Conservation (phyloP, 1,140 invertebrate species). For the Heliconius nattereri region DNA sequence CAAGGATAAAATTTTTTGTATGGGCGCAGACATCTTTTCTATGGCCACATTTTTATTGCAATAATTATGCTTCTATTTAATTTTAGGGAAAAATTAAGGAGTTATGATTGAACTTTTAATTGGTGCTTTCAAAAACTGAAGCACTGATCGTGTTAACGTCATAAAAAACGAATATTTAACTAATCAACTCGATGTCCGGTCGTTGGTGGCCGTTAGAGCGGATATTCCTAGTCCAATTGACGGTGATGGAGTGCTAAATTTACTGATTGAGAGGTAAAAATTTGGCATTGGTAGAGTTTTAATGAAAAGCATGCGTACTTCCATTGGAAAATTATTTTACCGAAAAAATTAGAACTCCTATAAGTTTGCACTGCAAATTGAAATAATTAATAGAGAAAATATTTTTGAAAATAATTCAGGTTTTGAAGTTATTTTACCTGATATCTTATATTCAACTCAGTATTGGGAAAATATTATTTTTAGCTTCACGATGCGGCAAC, state of each 20-base stretch:
- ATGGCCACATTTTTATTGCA: too few species aligned
- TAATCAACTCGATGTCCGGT: constrained; percentile 36
- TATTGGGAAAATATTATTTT: background rate
- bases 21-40: too few species aligned
- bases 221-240: constrained; percentile 39
- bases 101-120: constrained; percentile 29
- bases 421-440: too few species aligned
- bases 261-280: constrained; percentile 37
- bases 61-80: background rate
- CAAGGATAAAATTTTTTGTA: too few species aligned
- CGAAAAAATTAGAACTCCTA: background rate
- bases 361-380: background rate
- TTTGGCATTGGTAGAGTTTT: constrained; percentile 30
- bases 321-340: background rate
- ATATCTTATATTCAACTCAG: background rate
- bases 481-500: too few species aligned
- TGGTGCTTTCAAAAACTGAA: constrained; percentile 17
- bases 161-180: constrained; percentile 32
- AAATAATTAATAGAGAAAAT: background rate
- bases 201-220: constrained; percentile 29
- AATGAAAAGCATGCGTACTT: background rate
- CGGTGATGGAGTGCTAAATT: constrained; percentile 40
- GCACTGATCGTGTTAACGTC: constrained; percentile 24
- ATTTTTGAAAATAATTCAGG: background rate
- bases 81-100: background rate